Base-by-base conservation (phyloP, 92 coral and sea anemone genomes). In the Parazoanthus darwini region DNA sequence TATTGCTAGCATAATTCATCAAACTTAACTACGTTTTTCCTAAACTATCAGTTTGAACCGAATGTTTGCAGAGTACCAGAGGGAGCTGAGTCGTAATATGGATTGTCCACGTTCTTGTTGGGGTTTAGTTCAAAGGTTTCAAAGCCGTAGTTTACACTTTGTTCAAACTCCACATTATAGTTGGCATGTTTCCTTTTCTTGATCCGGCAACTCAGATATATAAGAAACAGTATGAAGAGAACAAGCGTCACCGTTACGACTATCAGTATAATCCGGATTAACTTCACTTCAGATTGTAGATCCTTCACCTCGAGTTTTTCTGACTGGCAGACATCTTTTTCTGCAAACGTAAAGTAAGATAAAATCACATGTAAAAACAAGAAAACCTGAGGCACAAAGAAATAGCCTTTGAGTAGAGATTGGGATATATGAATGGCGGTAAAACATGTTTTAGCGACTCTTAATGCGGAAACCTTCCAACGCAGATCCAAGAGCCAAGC, bases 261-360 rank as follows among this genome's bases (percentile, higher is more conserved):
- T 68, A 84, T 84, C 87, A 84, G n/a, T 26, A 84, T 43, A 6
- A 29, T 70, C 79, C 22, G 71, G 66, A 71, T 22, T 38, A 84
- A 15, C 16, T 84, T 26, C 87, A 71, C 87, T 29, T 84, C 78
- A 68, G 87, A 84, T 20, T 84, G 67, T 37, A 84, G 63, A 15
- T 44, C 46, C 58, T 70, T 48, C 78, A 84, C 78, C 35, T 71
- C 68, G 8, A 54, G 63, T 14, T 26, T 46, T 23, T 84, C 29
- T 70, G 78, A 66, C 25, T 71, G 29, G 44, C 87, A 84, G 42
- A 14, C 77, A 13, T 83, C 87, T 71, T 71, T 84, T 73, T 70
- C 87, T 84, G 18, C 14, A 70, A 84, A 68, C 8, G 46, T 18
- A 70, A 44, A 4, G 33, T n/a, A 1, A 15, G 56, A 26, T 38